These are phyloP conservation scores for Epistrophella euchroma DNA, from an alignment of 2,888 invertebrate species.

Conservation along the genomic window DNA sequence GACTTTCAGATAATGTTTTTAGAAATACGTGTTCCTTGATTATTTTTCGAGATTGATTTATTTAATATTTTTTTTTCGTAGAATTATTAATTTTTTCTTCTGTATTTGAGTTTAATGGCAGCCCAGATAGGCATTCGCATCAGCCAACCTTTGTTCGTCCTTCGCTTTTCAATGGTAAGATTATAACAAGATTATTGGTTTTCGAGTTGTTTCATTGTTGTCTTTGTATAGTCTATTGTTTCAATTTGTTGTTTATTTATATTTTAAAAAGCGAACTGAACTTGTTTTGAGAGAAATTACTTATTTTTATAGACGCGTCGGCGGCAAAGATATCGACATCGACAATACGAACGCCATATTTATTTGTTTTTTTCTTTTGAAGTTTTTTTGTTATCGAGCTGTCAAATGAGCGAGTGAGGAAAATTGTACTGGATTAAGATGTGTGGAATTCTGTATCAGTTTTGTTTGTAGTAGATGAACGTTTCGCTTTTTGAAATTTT, in stretches of 20 bases:
- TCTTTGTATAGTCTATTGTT: constrained; percentile 24
- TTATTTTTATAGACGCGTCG: constrained; percentile 68
- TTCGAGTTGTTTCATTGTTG: constrained; percentile 25
- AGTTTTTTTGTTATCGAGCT: constrained; percentile 35
- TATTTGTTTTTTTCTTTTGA: constrained; percentile 59
- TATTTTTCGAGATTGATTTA: not conserved
- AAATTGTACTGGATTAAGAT: constrained; percentile 54
- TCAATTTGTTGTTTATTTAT: constrained; percentile 32
- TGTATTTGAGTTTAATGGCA: constrained; percentile 36
- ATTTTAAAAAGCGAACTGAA: constrained; percentile 41
- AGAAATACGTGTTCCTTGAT: constrained; percentile 20
- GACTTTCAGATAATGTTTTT: constrained; percentile 46
- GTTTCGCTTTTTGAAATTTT: not conserved
- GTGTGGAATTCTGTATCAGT: constrained; percentile 29
- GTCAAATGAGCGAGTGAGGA: constrained; percentile 39
- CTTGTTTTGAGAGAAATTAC: constrained; percentile 29
- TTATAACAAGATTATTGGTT: constrained; percentile 26
- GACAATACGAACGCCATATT: constrained; percentile 64
- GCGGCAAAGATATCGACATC: constrained; percentile 52
- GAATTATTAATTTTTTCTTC: constrained; percentile 4
- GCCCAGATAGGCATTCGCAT: not conserved
- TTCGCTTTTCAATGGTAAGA: constrained; percentile 41
- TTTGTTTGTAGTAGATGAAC: not conserved
- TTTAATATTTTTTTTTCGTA: not conserved
- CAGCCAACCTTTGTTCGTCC: constrained; percentile 49